These are phyloP conservation scores for Aepyceros melampus DNA, from an alignment of 2,113 vertebrate species.

Conservation along the genomic window DNA sequence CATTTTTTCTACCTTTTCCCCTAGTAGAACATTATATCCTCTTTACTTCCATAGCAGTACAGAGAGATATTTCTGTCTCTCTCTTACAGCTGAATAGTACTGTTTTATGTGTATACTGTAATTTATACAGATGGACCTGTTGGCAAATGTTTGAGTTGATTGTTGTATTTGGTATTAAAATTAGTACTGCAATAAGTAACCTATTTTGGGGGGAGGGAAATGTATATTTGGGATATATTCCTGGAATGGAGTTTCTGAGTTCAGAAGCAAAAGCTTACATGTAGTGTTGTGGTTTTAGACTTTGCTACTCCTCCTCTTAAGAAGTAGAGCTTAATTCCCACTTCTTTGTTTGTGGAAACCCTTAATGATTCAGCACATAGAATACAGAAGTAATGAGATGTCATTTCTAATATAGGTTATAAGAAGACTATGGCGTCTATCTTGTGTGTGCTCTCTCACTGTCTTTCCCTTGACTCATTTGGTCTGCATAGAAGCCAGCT, in stretches of 20 bases:
- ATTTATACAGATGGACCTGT: neutral
- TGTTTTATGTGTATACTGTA: neutral
- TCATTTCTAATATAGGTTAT: neutral
- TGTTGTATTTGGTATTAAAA: neutral
- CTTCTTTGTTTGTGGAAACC: neutral
- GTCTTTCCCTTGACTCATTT: neutral
- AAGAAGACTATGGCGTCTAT: neutral
- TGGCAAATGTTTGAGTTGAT: neutral
- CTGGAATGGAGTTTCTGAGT: neutral
- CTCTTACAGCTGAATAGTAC: neutral
- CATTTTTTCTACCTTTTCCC: neutral
- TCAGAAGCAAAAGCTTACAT: neutral
- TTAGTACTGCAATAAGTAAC: neutral
- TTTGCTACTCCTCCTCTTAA: neutral
- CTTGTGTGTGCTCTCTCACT: neutral
- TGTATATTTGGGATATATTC: neutral
- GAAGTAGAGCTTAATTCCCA: neutral
- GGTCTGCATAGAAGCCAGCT: neutral
- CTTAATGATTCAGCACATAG: neutral
- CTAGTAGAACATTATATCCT: neutral
- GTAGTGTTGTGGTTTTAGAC: neutral
- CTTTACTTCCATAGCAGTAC: neutral
- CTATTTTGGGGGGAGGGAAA: fast-evolving
- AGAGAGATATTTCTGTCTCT: neutral
- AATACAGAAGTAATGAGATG: neutral